Evolutionary conservation across 2,888 invertebrate genomes (phyloP).

Genomic region (Troilus luridus): DNA sequence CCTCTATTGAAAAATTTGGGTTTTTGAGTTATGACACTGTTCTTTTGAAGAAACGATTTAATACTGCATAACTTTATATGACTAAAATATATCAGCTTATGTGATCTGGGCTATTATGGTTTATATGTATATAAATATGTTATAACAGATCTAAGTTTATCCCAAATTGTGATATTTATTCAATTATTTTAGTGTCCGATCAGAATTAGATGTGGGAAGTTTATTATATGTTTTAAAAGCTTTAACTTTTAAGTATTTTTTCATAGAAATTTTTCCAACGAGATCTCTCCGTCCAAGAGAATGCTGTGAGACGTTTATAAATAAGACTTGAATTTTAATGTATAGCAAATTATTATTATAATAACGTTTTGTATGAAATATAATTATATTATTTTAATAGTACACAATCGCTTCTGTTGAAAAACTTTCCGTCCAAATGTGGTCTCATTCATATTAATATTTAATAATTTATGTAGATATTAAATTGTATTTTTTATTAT

Average conservation of each 20-base stretch:
- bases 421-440: conserved; percentile 45
- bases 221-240: background rate
- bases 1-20: too few species aligned
- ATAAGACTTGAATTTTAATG: conserved; percentile 38
- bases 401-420: conserved; percentile 6
- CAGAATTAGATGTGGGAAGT: background rate
- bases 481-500: conserved; percentile 31
- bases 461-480: conserved; percentile 23
- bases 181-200: conserved; percentile 2
- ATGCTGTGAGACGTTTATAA: conserved; percentile 5
- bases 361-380: background rate
- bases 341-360: conserved; percentile 26
- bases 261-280: background rate
- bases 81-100: conserved; percentile 10
- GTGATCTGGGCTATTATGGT: conserved; percentile 31
- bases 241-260: conserved; percentile 8
- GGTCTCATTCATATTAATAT: conserved; percentile 30
- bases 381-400: background rate
- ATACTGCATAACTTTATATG: background rate
- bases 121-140: conserved; percentile 24
- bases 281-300: conserved; percentile 19
- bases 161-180: conserved; percentile 50
- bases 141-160: conserved; percentile 20
- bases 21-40: too few species aligned
- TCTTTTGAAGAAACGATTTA: background rate